A percentile compares a stretch with the other conserved stretches of the same genome.
Conservation (phyloP, 2,113 vertebrate species). For the Microcebus murinus region DNA sequence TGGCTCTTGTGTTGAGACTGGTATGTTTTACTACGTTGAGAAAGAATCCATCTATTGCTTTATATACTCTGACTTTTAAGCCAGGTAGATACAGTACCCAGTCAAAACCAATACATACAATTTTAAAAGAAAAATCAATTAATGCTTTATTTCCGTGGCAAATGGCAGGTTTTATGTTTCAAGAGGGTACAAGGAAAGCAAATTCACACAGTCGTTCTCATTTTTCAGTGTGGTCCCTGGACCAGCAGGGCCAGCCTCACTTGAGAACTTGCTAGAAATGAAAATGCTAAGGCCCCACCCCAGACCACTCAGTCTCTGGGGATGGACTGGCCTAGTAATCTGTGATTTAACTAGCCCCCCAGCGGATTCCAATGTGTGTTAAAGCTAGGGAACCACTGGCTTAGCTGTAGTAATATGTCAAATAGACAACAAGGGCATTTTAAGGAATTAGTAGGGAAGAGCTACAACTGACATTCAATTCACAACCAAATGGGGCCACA, state of each 20-base stretch:
- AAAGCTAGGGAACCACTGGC: not conserved
- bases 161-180: not conserved
- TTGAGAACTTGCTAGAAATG: not conserved
- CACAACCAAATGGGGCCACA: not conserved
- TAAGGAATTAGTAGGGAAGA: not conserved
- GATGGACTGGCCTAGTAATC: not conserved
- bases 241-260: not conserved
- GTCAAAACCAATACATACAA: constrained; percentile 10
- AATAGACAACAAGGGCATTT: not conserved
- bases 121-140: not conserved
- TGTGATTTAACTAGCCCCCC: not conserved
- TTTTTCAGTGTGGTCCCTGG: not conserved
- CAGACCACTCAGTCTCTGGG: not conserved
- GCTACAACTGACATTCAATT: not conserved
- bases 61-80: constrained; percentile 10
- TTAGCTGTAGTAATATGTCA: not conserved
- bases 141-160: not conserved
- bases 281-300: not conserved
- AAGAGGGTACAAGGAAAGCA: not conserved
- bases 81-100: not conserved
- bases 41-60: not conserved
- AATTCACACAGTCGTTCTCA: not conserved
- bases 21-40: not conserved
- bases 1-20: not conserved
- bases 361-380: not conserved